Conservation (phyloP, 2,888 invertebrate genomes). For the Iphiclides podalirius region DNA sequence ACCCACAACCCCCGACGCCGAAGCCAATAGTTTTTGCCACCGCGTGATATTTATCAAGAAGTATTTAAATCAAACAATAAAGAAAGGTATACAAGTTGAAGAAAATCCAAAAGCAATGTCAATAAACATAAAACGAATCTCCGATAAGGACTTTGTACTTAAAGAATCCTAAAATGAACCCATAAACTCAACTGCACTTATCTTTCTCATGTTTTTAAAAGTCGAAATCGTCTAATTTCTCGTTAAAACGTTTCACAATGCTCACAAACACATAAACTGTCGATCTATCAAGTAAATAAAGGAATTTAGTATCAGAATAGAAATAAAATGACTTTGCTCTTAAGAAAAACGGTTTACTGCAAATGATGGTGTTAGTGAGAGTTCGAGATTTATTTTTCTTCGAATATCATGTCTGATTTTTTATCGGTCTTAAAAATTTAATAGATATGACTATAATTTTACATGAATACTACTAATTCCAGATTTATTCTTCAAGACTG, state of each 20-base stretch:
- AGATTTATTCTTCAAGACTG: too few relatives aligned
- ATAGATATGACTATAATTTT: too few relatives aligned
- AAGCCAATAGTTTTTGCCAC: too few relatives aligned
- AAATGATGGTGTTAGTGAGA: neutral
- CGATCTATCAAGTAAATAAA: constrained; percentile 2
- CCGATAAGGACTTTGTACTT: neutral
- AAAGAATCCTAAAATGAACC: neutral
- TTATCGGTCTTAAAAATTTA: too few relatives aligned
- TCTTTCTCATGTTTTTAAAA: neutral
- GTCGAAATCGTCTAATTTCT: constrained; percentile 2
- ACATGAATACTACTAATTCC: too few relatives aligned
- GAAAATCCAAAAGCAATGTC: neutral
- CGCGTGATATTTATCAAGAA: too few relatives aligned
- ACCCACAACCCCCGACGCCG: too few relatives aligned
- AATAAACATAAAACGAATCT: neutral
- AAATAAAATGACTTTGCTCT: constrained; percentile 4
- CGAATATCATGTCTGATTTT: neutral
- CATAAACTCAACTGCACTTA: neutral
- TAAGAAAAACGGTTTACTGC: neutral
- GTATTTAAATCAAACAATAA: too few relatives aligned
- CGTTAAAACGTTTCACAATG: neutral
- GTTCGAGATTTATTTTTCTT: neutral
- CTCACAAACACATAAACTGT: neutral
- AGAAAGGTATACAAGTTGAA: too few relatives aligned
- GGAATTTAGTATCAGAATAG: neutral